Evolutionary conservation across 2,113 vertebrate genomes (phyloP).

Genomic region (Lepidothrix coronata): DNA sequence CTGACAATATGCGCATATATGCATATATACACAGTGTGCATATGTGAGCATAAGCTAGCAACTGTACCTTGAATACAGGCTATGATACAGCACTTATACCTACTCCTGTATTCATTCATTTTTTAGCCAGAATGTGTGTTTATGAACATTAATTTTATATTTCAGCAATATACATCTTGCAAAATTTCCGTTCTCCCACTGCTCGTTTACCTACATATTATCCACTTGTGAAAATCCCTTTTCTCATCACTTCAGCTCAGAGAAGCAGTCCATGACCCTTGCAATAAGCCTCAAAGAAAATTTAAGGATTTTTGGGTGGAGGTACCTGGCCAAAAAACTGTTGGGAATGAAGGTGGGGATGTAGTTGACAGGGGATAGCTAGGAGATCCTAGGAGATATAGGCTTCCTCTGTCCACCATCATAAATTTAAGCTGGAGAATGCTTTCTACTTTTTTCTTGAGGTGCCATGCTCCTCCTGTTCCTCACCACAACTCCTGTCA

Average conservation of each 20-base stretch:
- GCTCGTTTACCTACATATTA: background rate
- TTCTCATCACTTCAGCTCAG: background rate
- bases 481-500: background rate
- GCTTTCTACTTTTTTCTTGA: background rate
- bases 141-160: background rate
- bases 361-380: background rate
- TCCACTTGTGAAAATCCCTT: background rate
- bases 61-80: background rate
- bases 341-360: background rate
- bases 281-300: background rate
- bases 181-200: background rate
- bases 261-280: background rate
- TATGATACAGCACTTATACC: background rate
- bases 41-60: background rate
- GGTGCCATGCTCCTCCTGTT: background rate
- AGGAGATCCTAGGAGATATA: background rate
- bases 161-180: background rate
- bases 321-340: background rate
- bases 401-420: background rate
- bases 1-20: slow-evolving; percentile 8
- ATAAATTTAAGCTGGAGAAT: background rate
- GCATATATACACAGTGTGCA: background rate
- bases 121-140: background rate
- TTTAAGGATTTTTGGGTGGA: background rate
- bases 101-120: background rate